phyloP scores from a whole-genome alignment of 2,797 vertebrate species.

The Anas acuta region DNA sequence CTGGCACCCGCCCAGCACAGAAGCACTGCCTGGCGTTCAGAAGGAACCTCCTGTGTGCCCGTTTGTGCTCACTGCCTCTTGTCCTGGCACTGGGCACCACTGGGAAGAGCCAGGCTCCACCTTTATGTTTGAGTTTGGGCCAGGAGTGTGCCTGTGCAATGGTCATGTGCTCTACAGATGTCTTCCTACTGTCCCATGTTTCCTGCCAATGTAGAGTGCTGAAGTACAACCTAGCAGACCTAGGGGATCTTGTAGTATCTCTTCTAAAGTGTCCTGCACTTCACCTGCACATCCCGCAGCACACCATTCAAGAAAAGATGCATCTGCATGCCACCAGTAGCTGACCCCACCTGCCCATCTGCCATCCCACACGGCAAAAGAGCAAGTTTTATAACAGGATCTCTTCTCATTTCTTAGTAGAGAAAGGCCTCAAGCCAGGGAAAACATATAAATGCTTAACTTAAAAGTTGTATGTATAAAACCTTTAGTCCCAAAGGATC shows the following conservation, averaged over 20 bases:
- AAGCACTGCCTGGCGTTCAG: background rate
- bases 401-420: background rate
- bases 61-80: background rate
- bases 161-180: background rate
- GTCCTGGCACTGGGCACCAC: background rate
- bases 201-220: background rate
- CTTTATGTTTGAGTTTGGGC: rapidly evolving
- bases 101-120: background rate
- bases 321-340: background rate
- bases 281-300: background rate
- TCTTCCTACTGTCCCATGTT: background rate
- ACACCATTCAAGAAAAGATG: background rate
- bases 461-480: constrained; percentile 2
- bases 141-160: background rate
- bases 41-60: background rate
- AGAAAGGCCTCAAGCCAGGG: background rate
- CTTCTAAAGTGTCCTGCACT: background rate
- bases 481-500: background rate
- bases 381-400: background rate
- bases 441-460: background rate
- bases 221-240: background rate
- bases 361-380: background rate
- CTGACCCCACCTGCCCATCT: background rate
- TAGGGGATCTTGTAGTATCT: background rate
- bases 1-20: background rate